These are phyloP conservation scores for Pimephales promelas DNA, from an alignment of 2,113 vertebrate species.

Conservation along the genomic window DNA sequence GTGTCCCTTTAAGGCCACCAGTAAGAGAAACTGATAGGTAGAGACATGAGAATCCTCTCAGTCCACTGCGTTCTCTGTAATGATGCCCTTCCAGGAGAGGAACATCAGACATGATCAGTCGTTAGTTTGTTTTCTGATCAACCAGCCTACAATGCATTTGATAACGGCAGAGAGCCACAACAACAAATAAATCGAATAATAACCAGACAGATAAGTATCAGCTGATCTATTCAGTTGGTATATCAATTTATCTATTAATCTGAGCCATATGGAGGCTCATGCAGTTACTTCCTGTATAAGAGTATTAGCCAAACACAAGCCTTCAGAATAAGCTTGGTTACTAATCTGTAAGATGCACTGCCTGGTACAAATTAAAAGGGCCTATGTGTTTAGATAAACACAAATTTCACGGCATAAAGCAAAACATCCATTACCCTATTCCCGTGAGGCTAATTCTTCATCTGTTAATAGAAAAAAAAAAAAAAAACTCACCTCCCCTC, in stretches of 20 bases:
- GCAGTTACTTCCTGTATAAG: constrained; percentile 67
- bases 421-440: neutral
- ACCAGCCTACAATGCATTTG: neutral
- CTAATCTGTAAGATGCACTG: constrained; percentile 16
- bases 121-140: neutral
- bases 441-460: neutral
- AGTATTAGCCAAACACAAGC: constrained; percentile 70
- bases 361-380: no score
- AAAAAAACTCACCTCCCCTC: constrained; percentile 74
- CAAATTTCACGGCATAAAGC: neutral
- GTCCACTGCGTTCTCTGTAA: neutral
- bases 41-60: neutral
- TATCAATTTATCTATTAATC: constrained; percentile 68
- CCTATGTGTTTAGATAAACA: neutral
- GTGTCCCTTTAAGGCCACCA: constrained; percentile 15
- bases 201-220: constrained; percentile 30
- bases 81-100: neutral
- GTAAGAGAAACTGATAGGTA: constrained; percentile 26
- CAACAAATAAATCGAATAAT: constrained; percentile 1
- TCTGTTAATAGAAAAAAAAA: constrained; percentile 33
- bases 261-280: constrained; percentile 71
- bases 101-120: neutral
- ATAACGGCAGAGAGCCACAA: neutral
- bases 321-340: constrained; percentile 59
- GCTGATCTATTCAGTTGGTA: constrained; percentile 50